A percentile compares a stretch with the other conserved stretches of the same genome.
Evolutionary conservation across 2,888 invertebrate genomes (phyloP).

Genomic region (Ephialtes manifestator): DNA sequence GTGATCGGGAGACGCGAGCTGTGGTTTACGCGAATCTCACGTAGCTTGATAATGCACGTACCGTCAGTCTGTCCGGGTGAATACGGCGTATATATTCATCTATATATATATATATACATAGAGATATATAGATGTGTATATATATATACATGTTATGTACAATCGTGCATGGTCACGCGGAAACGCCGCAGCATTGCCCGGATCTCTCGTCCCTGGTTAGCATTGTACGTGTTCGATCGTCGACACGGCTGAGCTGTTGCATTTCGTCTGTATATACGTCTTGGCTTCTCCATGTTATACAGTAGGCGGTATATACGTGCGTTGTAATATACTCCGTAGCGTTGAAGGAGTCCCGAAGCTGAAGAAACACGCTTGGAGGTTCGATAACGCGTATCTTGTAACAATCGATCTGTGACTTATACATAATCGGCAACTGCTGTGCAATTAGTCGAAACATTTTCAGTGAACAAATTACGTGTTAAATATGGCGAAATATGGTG

Average conservation of each 20-base stretch:
- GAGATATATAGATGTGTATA: too few species aligned
- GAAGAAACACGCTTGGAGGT: slow-evolving; percentile 18
- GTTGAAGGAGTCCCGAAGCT: not conserved
- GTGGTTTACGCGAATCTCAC: slow-evolving; percentile 51
- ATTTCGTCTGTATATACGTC: slow-evolving; percentile 12
- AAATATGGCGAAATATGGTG: too few species aligned
- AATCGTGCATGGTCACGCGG: slow-evolving; percentile 35
- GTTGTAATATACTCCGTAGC: slow-evolving; percentile 2
- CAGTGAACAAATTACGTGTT: too few species aligned
- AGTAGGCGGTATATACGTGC: slow-evolving; percentile 9
- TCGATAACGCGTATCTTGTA: slow-evolving; percentile 33
- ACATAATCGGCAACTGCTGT: not conserved
- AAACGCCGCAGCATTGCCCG: slow-evolving; percentile 17
- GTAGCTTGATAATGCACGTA: slow-evolving; percentile 57
- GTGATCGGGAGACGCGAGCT: not conserved
- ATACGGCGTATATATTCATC: too few species aligned
- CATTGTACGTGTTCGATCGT: slow-evolving; percentile 37
- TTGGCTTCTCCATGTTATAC: not conserved
- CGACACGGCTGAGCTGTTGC: slow-evolving; percentile 13
- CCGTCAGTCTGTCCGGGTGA: not conserved
- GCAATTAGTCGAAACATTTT: not conserved
- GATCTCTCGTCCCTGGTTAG: slow-evolving; percentile 2
- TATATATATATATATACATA: not conserved
- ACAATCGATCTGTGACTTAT: slow-evolving; percentile 7
- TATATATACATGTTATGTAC: too few species aligned